phyloP scores from a whole-genome alignment of 2,888 invertebrate species.

The Helleia helle region DNA sequence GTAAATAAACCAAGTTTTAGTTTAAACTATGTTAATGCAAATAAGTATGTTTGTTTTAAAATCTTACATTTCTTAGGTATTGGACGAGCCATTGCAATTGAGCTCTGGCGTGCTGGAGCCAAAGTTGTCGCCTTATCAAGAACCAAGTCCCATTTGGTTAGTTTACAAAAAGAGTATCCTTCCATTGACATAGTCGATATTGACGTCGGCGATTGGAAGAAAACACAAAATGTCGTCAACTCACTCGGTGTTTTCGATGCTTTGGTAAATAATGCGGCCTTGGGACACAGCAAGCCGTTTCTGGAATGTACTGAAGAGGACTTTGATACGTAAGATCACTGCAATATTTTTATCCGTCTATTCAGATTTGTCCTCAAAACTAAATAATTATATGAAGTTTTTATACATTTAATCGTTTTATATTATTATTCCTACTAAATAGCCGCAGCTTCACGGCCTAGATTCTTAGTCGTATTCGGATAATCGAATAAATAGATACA shows the following conservation, averaged over 20 bases:
- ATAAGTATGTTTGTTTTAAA: no score
- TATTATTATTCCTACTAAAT: no score
- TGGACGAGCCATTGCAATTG: constrained; percentile 77
- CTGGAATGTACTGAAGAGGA: constrained; percentile 75
- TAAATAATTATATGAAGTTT: no score
- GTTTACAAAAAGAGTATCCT: constrained; percentile 62
- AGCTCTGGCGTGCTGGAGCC: constrained; percentile 74
- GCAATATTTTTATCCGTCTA: no score
- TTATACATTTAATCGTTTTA: no score
- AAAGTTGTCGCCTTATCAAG: constrained; percentile 80
- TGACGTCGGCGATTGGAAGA: constrained; percentile 80
- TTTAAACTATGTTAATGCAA: no score
- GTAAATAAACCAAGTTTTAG: no score
- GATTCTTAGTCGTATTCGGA: no score
- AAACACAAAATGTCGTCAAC: constrained; percentile 60
- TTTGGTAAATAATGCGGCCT: constrained; percentile 88
- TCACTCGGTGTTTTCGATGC: constrained; percentile 77
- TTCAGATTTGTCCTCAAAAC: no score
- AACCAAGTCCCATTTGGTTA: constrained; percentile 71
- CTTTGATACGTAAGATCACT: constrained; percentile 76
- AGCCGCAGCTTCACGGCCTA: no score
- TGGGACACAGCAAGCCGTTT: constrained; percentile 77
- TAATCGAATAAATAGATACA: no score
- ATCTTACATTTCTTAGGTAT: constrained; percentile 73
- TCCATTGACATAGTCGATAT: constrained; percentile 71